Conservation (phyloP, 2,888 invertebrate genomes). For the Ochropacha duplaris region DNA sequence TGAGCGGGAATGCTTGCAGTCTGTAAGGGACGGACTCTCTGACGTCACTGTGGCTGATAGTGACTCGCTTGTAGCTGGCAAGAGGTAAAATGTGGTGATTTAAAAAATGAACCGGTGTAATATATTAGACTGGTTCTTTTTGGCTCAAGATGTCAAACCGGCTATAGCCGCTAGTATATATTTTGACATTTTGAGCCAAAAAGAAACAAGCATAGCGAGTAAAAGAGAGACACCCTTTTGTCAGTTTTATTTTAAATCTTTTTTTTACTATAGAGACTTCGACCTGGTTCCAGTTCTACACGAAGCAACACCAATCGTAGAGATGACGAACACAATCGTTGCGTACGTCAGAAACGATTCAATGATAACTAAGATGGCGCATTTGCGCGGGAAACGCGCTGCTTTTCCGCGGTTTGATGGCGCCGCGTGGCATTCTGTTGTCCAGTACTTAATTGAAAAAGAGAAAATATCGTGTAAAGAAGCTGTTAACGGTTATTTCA, state of each 20-base stretch:
- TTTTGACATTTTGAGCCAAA: too few species aligned
- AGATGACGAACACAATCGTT: constrained; percentile 84
- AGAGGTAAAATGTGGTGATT: constrained; percentile 70
- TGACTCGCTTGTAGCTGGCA: constrained; percentile 87
- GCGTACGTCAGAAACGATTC: constrained; percentile 86
- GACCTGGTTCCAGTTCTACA: constrained; percentile 83
- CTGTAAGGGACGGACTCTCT: constrained; percentile 83
- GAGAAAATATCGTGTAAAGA: constrained; percentile 65
- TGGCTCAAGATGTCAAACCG: too few species aligned
- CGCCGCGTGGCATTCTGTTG: constrained; percentile 85
- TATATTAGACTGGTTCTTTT: too few species aligned
- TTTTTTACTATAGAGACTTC: constrained; percentile 72
- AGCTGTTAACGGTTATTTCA: constrained; percentile 84
- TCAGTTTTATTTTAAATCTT: neutral
- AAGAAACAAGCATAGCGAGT: too few species aligned
- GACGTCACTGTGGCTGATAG: constrained; percentile 89
- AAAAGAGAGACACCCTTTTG: too few species aligned
- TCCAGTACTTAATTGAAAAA: constrained; percentile 65
- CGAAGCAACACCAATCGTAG: constrained; percentile 82
- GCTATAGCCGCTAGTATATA: too few species aligned
- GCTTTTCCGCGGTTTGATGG: constrained; percentile 93
- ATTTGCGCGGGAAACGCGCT: constrained; percentile 87
- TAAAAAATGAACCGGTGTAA: too few species aligned
- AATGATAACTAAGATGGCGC: constrained; percentile 81
- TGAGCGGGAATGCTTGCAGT: constrained; percentile 86